Evolutionary conservation across 2,113 vertebrate species (phyloP).

Genomic region (Furnarius figulus): DNA sequence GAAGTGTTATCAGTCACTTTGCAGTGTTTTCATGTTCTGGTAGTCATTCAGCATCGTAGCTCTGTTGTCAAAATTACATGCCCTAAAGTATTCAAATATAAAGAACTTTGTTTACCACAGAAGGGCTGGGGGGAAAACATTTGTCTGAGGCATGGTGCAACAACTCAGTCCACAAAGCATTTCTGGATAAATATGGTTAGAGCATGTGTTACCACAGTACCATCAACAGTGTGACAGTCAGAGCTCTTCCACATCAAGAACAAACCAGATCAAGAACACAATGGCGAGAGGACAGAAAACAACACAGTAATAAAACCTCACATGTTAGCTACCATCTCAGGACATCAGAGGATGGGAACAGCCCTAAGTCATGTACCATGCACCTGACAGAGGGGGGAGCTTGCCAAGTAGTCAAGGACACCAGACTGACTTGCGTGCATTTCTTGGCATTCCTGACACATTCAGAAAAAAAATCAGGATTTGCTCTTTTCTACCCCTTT

Average conservation of each 20-base stretch:
- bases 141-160: not conserved
- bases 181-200: not conserved
- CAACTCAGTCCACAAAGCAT: not conserved
- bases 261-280: not conserved
- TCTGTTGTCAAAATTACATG: not conserved
- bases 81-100: not conserved
- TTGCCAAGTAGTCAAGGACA: not conserved
- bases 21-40: not conserved
- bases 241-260: not conserved
- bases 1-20: not conserved
- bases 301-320: not conserved
- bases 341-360: not conserved
- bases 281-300: not conserved
- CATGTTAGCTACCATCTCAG: not conserved
- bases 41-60: not conserved
- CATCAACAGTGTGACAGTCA: fast-evolving
- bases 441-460: not conserved
- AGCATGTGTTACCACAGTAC: not conserved
- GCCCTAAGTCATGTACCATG: fast-evolving
- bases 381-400: not conserved
- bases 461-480: not conserved
- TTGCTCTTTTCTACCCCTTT: not conserved
- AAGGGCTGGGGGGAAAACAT: not conserved
- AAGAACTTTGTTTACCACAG: not conserved
- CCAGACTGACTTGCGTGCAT: not conserved